Base-by-base conservation (phyloP, 2,113 vertebrate species). In the Gambusia holbrooki region DNA sequence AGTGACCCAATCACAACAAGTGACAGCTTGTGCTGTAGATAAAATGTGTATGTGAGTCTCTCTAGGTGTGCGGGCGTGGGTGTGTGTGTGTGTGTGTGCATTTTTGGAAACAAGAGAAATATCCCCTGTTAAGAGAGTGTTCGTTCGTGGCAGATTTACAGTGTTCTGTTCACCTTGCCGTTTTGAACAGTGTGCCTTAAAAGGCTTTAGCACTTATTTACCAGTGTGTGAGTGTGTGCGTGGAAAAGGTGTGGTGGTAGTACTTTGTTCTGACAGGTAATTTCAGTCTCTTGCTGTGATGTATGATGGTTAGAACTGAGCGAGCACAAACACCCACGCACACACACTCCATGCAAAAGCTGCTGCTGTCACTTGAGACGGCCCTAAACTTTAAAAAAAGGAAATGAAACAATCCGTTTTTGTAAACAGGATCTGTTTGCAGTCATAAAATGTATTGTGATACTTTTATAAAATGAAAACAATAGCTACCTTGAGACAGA, bases 201-300 rank as follows among this genome's bases (percentile, higher is more conserved):
- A 85, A 89, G 80, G 91, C 85, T 86, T 88, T 61, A 87, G 84
- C 83, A 87, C 86, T 85, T 92, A 86, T 88, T 88, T 86, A 87
- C 89, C 76, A 76, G 64, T 68, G 80, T 71, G 65, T 61, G 63
- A 66, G 58, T 80, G 77, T 69, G 66, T 70, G 67, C 15, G 72
- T 60, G 66, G 0, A 10, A 61, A 60, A 73, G 73, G 60, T 3
- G 78, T 68, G 76, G 79, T 68, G 77, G 25, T 17, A 28, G 82
- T 84, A 76, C 79, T 88, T 88, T 74, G 74, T 68, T 81, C 84
- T 91, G 87, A 91, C 88, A 88, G 83, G 88, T 89, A 88, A 90
- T 92, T 92, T 83, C 82, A 83, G 84, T 78, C 54, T 84, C 45
- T 28, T 45, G 73, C 54, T 1, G n/a, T 88, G 88, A 87, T 82